Base-by-base conservation (phyloP, 2,113 vertebrate genomes). In the Notarius lentiginosus region DNA sequence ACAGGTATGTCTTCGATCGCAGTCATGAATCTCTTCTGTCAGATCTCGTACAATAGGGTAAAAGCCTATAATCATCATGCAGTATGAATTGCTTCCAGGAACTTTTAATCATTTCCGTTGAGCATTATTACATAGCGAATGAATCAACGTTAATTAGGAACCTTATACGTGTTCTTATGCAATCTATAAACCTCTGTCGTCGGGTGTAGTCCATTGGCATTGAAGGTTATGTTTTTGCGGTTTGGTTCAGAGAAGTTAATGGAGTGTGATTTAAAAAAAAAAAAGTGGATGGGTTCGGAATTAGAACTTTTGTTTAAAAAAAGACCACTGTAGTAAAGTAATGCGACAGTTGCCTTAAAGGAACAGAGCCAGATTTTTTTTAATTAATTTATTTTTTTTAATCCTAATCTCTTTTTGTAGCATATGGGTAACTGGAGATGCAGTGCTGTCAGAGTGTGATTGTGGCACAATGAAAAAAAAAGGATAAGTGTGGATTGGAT, bases 61-160 rank as follows among this genome's bases (percentile, higher is more conserved):
- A 72, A 85, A 85, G 49, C 77, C 51, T 53, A 84, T 72, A 84
- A 68, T 66, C 83, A 61, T 79, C 5, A 55, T n/a, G 24, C 49
- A 66, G 60, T 79, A 8, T 83, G 51, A 85, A 88, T 66, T 10
- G 49, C n/a, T 47, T 47, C 17, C 55, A 30, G 77, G 61, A 27
- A 30, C 81, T 55, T 68, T 76, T 76, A 88, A 86, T 86, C n/a
- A 20, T 41, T 49, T 20, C 65, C 14, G 24, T 73, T 76, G 47
- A 63, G 6, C 27, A 68, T 58, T 5, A 58, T 73, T 79, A 30
- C 68, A 65, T 53, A 34, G 49, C 60, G 24, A 88, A 77, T 49
- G 70, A 79, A 86, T 79, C 18, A 9, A 20, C 20, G 80, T 27
- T n/a, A 11, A 10, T 83, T 47, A 76, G 5, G 4, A 24, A 34